These are phyloP conservation scores for Petrocephalus sullivani DNA, from an alignment of 2,797 vertebrate genomes.

Conservation along the genomic window DNA sequence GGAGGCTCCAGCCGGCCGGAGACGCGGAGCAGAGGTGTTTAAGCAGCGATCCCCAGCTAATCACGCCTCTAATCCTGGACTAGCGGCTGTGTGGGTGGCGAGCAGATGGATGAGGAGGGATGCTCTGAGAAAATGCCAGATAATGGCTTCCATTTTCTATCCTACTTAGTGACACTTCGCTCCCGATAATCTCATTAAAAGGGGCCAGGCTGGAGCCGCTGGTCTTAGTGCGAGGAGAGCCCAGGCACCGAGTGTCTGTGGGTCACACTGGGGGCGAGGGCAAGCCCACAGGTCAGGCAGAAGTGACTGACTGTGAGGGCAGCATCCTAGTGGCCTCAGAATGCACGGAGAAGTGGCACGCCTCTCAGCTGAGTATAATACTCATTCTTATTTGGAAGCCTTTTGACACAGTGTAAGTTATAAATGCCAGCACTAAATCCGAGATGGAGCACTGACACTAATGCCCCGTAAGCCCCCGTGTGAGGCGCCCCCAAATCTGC, in stretches of 20 bases:
- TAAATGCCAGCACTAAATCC: conserved; percentile 13
- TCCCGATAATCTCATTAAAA: conserved; percentile 77
- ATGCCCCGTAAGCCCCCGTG: conserved; percentile 8
- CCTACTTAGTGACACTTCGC: conserved; percentile 78
- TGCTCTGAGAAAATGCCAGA: conserved; percentile 72
- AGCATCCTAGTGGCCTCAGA: background rate
- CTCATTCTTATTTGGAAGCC: background rate
- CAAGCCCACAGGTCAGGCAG: conserved; percentile 21
- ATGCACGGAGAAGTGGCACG: background rate
- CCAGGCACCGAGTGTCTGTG: conserved; percentile 43
- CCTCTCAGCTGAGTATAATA: background rate
- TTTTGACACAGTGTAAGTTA: conserved; percentile 1
- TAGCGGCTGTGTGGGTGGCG: conserved; percentile 69
- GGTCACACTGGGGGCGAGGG: conserved; percentile 21
- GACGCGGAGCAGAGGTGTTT: conserved; percentile 58
- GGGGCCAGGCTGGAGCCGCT: conserved; percentile 49
- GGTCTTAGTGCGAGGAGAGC: conserved; percentile 31
- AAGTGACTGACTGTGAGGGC: background rate
- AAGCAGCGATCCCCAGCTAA: conserved; percentile 67
- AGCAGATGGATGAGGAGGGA: conserved; percentile 66
- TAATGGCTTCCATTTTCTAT: conserved; percentile 80
- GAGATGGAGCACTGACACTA: background rate
- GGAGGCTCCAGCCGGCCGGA: conserved; percentile 25
- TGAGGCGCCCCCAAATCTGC: conserved; percentile 10
- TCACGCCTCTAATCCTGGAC: conserved; percentile 67